Percentiles rank a stretch among this genome's conserved stretches.
Evolutionary conservation across 2,888 invertebrate genomes (phyloP).

Genomic region (Lithosia quadra): DNA sequence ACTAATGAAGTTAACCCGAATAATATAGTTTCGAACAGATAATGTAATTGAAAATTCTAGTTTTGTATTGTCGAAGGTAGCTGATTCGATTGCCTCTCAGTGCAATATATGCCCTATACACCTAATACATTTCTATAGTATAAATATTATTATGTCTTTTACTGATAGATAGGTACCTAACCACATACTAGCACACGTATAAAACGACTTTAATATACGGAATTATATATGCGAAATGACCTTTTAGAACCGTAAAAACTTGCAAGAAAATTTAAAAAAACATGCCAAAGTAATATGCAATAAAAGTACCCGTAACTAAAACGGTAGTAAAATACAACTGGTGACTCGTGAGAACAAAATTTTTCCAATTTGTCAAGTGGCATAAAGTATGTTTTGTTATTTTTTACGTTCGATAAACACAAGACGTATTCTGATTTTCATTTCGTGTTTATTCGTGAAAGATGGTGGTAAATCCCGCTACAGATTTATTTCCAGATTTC

Average conservation of each 20-base stretch:
- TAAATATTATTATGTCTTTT: not conserved
- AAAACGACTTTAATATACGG: too few species aligned
- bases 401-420: conserved; percentile 34
- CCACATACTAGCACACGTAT: too few species aligned
- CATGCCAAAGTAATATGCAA: conserved; percentile 18
- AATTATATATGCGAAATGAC: not conserved
- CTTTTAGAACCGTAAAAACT: not conserved
- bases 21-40: not conserved
- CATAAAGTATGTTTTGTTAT: conserved; percentile 31
- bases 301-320: conserved; percentile 30
- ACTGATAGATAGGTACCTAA: too few species aligned
- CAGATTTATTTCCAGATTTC: conserved; percentile 1
- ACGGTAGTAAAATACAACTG: conserved; percentile 41
- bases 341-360: conserved; percentile 29
- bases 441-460: conserved; percentile 16
- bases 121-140: too few species aligned
- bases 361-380: conserved; percentile 44
- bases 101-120: too few species aligned
- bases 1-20: not conserved
- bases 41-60: not conserved
- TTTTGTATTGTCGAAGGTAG: too few species aligned
- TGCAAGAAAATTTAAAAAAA: conserved; percentile 13
- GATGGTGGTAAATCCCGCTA: not conserved
- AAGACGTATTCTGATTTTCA: conserved; percentile 24
- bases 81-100: too few species aligned